Conservation (phyloP, 2,888 invertebrate species). For the Caradrina kadenii region DNA sequence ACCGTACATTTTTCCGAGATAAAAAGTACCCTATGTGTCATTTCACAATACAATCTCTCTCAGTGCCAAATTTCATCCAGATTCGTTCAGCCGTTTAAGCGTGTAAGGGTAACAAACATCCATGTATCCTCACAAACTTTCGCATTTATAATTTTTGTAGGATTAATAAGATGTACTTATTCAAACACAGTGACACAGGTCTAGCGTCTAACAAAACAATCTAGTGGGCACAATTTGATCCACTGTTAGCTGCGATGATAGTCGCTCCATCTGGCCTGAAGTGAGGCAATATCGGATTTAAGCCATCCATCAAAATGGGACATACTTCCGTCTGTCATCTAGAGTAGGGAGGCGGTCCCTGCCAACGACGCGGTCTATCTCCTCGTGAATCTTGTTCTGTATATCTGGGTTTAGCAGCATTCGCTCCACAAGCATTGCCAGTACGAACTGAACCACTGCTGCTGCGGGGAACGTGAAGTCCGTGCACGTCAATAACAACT, state of each 20-base stretch:
- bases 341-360: conserved; percentile 90
- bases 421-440: conserved; percentile 89
- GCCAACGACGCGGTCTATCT: conserved; percentile 92
- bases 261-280: neutral
- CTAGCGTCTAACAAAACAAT: neutral
- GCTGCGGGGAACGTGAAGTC: conserved; percentile 92
- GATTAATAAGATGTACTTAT: neutral
- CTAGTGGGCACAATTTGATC: neutral
- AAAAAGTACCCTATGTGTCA: no score
- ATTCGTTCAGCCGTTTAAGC: no score
- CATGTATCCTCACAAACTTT: no score
- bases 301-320: conserved; percentile 13
- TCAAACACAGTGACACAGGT: neutral
- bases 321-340: conserved; percentile 90
- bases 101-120: no score
- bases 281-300: neutral
- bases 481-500: conserved; percentile 89
- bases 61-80: no score
- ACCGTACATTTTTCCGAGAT: no score
- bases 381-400: conserved; percentile 90
- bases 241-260: no score
- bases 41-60: no score
- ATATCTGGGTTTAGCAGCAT: conserved; percentile 90
- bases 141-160: no score
- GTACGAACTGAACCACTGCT: conserved; percentile 85